phyloP scores from a whole-genome alignment of 2,888 invertebrate genomes.

The Drosophila flavopinicola region DNA sequence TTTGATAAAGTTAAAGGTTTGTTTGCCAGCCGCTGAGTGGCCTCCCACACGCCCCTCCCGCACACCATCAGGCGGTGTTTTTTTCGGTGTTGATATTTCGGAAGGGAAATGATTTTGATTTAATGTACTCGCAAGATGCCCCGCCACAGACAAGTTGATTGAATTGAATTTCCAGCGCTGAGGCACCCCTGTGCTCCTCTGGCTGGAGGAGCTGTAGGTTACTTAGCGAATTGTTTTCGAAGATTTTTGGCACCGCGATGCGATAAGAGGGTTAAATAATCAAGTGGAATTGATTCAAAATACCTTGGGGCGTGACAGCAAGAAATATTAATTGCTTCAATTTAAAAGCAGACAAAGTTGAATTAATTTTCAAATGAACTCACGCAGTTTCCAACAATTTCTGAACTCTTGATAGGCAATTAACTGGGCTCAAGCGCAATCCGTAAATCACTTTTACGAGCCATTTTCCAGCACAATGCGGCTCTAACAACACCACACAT shows the following conservation, averaged over 20 bases:
- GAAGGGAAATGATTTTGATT: constrained; percentile 49
- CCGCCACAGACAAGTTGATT: constrained; percentile 45
- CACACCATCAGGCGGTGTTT: not conserved
- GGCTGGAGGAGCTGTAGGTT: constrained; percentile 4
- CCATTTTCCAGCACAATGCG: constrained; percentile 14
- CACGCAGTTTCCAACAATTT: constrained; percentile 15
- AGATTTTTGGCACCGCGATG: constrained; percentile 25
- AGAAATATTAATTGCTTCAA: constrained; percentile 55
- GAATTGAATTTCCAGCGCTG: constrained; percentile 43
- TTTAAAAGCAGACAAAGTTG: constrained; percentile 51
- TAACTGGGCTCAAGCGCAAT: constrained; percentile 26
- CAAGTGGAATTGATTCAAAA: constrained; percentile 44
- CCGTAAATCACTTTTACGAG: constrained; percentile 52
- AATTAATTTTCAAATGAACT: constrained; percentile 45
- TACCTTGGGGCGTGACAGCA: constrained; percentile 42
- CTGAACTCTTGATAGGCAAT: constrained; percentile 41
- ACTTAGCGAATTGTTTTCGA: constrained; percentile 38
- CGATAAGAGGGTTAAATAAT: constrained; percentile 47
- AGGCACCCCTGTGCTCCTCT: not conserved
- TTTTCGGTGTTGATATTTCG: not conserved
- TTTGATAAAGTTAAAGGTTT: constrained; percentile 71
- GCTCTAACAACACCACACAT: constrained; percentile 27
- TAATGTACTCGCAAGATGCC: constrained; percentile 41
- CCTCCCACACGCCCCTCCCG: constrained; percentile 7
- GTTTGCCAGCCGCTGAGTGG: constrained; percentile 55